Evolutionary conservation across 1,140 invertebrate species (phyloP), one percentile per base, ranked within the genome.

Genomic region (Zaprionus nigranus): DNA sequence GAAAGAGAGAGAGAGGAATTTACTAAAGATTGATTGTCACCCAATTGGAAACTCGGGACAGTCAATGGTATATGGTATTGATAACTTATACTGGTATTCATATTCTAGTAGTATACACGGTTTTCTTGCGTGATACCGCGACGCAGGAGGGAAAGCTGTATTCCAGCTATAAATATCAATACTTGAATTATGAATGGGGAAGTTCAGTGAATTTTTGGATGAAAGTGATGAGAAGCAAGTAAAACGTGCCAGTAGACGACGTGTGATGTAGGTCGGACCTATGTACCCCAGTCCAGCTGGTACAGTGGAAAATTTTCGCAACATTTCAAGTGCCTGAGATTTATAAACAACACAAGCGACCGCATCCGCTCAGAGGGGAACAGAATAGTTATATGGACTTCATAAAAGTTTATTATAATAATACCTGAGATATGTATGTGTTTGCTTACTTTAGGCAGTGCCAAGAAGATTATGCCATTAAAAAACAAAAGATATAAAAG

Each of bases 281-380:
- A 62, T 64, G 28, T 67, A 78, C 72, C 62, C 60, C 22, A 26
- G 49, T 53, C 34, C 49, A 38, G 7, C 34, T 28, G 28, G 61
- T 36, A 51, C 43, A 78, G 43, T 84, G 81, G 81, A 88, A 88
- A 84, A 67, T 63, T 88, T 81, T 73, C n/a, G 54, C 67, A 40
- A 56, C 69, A 9, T 62, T 22, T 54, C 20, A 68, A 57, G 61
- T 70, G 79, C 15, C 28, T 13, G 24, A 67, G 56, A 72, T 60
- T 76, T 65, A 69, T 64, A 66, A 63, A 46, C 51, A 12, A 64
- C 34, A 40, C 56, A 65, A 75, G 56, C 49, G 22, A 22, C 46
- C 22, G 34, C 66, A 61, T 54, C 66, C 46, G 66, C 28, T 69
- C 30, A 51, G 46, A 58, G 38, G 38, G 30, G 9, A 7, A 20